These are phyloP conservation scores for Condylostylus longicornis DNA, from an alignment of 1,140 invertebrate genomes.

Conservation along the genomic window DNA sequence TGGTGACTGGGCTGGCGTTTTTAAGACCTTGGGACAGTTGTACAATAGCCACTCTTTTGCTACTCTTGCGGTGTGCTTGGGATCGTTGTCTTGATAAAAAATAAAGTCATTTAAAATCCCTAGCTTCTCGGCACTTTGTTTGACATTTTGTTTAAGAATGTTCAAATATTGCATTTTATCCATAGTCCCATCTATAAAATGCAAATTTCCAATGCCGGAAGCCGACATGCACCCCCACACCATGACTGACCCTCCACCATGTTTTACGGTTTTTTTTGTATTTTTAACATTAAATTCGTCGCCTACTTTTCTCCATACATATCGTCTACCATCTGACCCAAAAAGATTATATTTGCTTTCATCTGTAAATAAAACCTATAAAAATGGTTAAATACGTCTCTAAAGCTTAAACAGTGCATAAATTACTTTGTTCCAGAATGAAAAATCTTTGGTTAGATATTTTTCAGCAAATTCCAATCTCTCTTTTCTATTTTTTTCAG, in stretches of 20 bases:
- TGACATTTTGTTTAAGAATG: conserved; percentile 13
- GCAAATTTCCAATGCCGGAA: conserved; percentile 15
- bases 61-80: conserved; percentile 18
- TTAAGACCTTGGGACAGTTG: conserved; percentile 7
- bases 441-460: conserved; percentile 4
- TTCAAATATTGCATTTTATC: conserved; percentile 9
- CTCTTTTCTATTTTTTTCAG: conserved; percentile 3
- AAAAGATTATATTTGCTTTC: conserved; percentile 8
- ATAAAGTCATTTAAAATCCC: neutral
- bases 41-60: conserved; percentile 15
- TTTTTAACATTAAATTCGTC: conserved; percentile 9
- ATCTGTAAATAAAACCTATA: conserved; percentile 14
- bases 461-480: conserved; percentile 10
- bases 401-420: no score
- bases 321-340: conserved; percentile 5
- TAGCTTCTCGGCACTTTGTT: conserved; percentile 11
- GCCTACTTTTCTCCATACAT: conserved; percentile 4
- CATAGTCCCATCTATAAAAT: conserved; percentile 13
- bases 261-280: conserved; percentile 24
- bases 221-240: conserved; percentile 24
- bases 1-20: conserved; percentile 17
- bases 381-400: no score
- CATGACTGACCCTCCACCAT: conserved; percentile 24
- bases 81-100: conserved; percentile 9
- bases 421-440: conserved; percentile 10